These are phyloP conservation scores for Clarias batrachus DNA, from an alignment of 2,113 vertebrate species.

Conservation along the genomic window DNA sequence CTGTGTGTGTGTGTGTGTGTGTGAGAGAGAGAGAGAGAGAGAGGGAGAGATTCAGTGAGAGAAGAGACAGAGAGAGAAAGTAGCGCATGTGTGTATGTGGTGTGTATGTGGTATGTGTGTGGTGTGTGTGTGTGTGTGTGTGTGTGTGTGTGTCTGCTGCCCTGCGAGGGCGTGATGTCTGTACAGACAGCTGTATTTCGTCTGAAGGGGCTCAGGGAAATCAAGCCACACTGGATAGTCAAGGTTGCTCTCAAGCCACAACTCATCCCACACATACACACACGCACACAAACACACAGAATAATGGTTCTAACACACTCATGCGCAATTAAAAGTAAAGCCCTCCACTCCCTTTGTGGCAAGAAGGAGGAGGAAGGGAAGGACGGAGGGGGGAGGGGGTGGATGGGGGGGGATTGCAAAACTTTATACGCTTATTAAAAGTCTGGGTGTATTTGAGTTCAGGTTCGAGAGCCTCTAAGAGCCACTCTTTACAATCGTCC, in stretches of 20 bases:
- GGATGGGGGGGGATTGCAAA: background rate
- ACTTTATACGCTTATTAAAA: slow-evolving; percentile 26
- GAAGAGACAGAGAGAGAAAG: background rate
- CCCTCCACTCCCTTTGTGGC: slow-evolving; percentile 33
- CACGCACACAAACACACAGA: background rate
- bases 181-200: slow-evolving; percentile 40
- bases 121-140: background rate
- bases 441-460: slow-evolving; percentile 13
- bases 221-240: slow-evolving; percentile 63
- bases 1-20: background rate
- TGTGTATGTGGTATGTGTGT: slow-evolving; percentile 6
- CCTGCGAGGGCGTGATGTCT: slow-evolving; percentile 38
- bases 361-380: background rate
- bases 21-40: no score
- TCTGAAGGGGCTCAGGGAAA: slow-evolving; percentile 60
- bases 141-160: slow-evolving; percentile 21
- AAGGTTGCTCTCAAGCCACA: slow-evolving; percentile 59
- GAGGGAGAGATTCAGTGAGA: background rate
- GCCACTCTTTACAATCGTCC: background rate
- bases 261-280: slow-evolving; percentile 66
- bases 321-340: slow-evolving; percentile 61
- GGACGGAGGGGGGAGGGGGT: background rate
- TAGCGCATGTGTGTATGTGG: background rate
- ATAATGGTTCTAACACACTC: slow-evolving; percentile 60
- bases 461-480: background rate